Percentiles rank a stretch among this genome's conserved stretches.
Conservation (phyloP, 1,140 invertebrate species). For the Lepidostoma basale region DNA sequence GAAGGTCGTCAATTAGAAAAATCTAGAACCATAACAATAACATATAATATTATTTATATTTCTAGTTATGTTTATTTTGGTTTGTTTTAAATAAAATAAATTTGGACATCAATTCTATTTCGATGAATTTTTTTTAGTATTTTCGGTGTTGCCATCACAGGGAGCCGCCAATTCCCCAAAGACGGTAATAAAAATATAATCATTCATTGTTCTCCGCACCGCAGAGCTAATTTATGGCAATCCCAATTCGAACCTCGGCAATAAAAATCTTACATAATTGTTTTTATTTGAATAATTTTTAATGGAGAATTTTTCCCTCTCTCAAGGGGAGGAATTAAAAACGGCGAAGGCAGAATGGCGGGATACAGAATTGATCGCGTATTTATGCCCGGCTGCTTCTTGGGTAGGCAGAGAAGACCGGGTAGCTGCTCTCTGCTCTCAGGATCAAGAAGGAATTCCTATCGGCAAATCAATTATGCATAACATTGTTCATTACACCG, state of each 20-base stretch:
- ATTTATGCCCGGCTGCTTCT: slow-evolving; percentile 42
- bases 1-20: no score
- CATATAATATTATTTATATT: no score
- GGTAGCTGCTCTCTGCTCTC: slow-evolving; percentile 28
- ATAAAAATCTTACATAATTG: slow-evolving; percentile 48
- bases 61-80: no score
- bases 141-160: no score
- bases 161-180: slow-evolving; percentile 2
- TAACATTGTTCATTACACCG: slow-evolving; percentile 47
- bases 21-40: no score
- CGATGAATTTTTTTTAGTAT: no score
- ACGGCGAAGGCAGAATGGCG: slow-evolving; percentile 15
- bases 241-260: slow-evolving; percentile 35
- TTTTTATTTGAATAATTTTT: slow-evolving; percentile 48
- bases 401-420: slow-evolving; percentile 4
- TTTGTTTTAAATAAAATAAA: background rate
- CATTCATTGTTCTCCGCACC: slow-evolving; percentile 22
- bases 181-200: slow-evolving; percentile 37
- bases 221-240: slow-evolving; percentile 34
- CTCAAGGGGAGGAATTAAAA: slow-evolving; percentile 41
- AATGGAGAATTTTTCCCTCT: slow-evolving; percentile 44
- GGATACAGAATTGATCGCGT: slow-evolving; percentile 46
- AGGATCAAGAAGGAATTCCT: slow-evolving; percentile 44
- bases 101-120: no score
- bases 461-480: slow-evolving; percentile 47